A percentile compares a stretch with the other conserved stretches of the same genome.
Conservation (phyloP, 1,140 invertebrate species). For the Schlechtendalia chinensis region DNA sequence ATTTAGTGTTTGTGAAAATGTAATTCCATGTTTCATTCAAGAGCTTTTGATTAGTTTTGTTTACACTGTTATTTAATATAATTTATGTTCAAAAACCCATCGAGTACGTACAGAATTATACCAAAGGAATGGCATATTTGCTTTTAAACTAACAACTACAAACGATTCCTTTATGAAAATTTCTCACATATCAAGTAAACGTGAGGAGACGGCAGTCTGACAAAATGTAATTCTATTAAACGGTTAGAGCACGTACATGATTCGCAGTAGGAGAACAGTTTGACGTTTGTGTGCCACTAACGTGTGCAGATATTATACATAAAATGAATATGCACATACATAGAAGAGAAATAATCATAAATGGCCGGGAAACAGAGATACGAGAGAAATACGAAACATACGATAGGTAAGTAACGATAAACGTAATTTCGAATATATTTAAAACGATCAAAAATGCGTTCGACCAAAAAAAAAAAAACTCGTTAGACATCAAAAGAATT, state of each 20-base stretch:
- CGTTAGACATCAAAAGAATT: constrained; percentile 21
- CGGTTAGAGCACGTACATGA: not conserved
- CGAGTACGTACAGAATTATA: too few relatives aligned
- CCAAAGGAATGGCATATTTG: not conserved
- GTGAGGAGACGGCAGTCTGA: not conserved
- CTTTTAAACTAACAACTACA: not conserved
- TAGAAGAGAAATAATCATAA: not conserved
- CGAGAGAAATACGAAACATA: too few relatives aligned
- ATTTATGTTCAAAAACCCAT: too few relatives aligned
- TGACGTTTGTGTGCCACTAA: not conserved
- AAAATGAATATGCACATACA: not conserved
- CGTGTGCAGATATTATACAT: too few relatives aligned
- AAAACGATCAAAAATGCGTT: not conserved
- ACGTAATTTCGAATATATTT: constrained; percentile 28
- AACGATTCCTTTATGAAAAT: not conserved
- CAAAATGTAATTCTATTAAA: not conserved
- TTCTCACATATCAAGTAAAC: constrained; percentile 1
- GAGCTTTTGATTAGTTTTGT: too few relatives aligned
- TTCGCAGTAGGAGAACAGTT: not conserved
- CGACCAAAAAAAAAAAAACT: constrained; percentile 24
- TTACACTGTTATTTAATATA: too few relatives aligned
- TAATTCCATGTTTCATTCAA: too few relatives aligned
- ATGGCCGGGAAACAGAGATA: not conserved
- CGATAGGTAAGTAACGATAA: not conserved
- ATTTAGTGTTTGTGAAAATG: too few relatives aligned